Conservation (phyloP, 2,888 invertebrate species). For the Colostygia pectinataria region DNA sequence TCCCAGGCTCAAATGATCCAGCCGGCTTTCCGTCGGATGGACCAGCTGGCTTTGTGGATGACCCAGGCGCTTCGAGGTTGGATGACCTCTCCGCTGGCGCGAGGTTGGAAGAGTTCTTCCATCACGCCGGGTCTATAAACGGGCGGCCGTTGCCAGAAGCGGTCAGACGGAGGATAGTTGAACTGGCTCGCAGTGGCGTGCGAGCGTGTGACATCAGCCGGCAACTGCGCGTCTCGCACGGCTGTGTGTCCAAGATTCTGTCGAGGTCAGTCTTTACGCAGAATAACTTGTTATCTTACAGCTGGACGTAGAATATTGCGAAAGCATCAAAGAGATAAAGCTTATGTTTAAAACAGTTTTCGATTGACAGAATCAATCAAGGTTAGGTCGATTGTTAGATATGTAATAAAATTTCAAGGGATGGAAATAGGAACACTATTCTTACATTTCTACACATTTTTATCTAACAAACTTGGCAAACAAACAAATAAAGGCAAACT, state of each 20-base stretch:
- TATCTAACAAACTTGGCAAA: too few relatives aligned
- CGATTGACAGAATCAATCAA: too few relatives aligned
- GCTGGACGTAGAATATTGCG: neutral
- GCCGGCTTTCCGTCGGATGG: neutral
- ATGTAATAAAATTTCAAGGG: too few relatives aligned
- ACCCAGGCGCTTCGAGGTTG: neutral
- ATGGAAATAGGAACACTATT: too few relatives aligned
- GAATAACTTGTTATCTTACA: constrained; percentile 2
- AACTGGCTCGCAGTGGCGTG: constrained; percentile 97
- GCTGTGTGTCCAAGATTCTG: constrained; percentile 88
- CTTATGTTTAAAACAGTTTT: too few relatives aligned
- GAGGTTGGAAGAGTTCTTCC: constrained; percentile 60
- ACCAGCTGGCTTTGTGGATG: neutral
- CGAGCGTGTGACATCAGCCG: constrained; percentile 98
- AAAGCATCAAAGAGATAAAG: neutral
- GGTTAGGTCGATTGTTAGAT: too few relatives aligned
- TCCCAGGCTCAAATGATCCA: neutral
- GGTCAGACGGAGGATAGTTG: constrained; percentile 95
- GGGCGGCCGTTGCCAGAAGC: constrained; percentile 96
- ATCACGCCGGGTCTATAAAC: constrained; percentile 95
- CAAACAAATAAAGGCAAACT: too few relatives aligned
- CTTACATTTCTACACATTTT: too few relatives aligned
- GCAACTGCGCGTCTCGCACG: constrained; percentile 88
- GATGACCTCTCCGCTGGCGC: neutral
- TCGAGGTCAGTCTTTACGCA: constrained; percentile 28